Evolutionary conservation across 2,888 invertebrate genomes (phyloP), one percentile per base, ranked within the genome.

Genomic region (Nomada goodeniana): DNA sequence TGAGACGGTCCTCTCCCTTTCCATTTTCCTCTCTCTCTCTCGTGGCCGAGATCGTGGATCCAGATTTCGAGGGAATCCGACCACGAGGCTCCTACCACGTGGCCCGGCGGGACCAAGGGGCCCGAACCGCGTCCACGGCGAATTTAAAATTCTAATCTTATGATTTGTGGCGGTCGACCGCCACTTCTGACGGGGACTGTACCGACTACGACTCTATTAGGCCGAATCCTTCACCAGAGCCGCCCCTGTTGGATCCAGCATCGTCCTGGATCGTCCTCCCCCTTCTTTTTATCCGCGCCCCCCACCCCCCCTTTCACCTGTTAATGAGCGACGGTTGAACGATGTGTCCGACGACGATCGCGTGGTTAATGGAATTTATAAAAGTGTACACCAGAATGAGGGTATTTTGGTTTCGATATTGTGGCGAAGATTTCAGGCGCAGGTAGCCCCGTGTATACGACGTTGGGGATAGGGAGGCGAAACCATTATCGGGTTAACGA

Each of bases 91-190:
- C 83, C 74, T 79, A 89, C 85, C 89, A 89, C 90, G 90, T 88
- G 86, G 84, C 84, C 69, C 20, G 20, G 23, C 13, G 20, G 10
- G 42, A 55, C 55, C 64, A 15, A 23, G 69, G 69, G 81, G 76
- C 67, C 52, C 47, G n/a, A 15, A 29, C 20, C 67, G 67, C 52
- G 67, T 83, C 82, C 81, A 69, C 78, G 73, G 50, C 83, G 83
- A 88, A 93, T 93, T 93, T 93, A 92, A 93, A 93, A 92, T 93
- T 93, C 93, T 93, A 93, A 93, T 93, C 93, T 91, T 93, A 93
- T 93, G 93, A 93, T 93, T 93, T 93, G 92, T 91, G 92, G 86
- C 88, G 87, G 87, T 86, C 80, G 80, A 75, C 79, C 86, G 85
- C 83, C 86, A 89, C 89, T 92, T 90, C 85, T 90, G 90, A 89